Evolutionary conservation across 1,140 invertebrate genomes (phyloP).

Genomic region (Drosophila equinoxialis): DNA sequence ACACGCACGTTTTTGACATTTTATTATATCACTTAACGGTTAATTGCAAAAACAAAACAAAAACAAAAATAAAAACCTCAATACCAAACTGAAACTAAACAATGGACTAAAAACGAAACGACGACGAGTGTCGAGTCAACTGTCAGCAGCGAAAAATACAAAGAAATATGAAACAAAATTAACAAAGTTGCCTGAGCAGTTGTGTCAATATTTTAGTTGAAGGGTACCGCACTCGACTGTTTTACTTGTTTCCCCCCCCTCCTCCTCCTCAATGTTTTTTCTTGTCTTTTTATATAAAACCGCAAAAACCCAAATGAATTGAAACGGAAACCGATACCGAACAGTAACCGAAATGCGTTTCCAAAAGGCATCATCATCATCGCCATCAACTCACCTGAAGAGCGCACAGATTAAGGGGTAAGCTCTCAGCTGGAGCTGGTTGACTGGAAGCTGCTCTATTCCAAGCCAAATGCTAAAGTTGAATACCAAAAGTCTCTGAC

Average conservation of each 20-base stretch:
- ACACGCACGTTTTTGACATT: conserved; percentile 1
- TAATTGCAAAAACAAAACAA: conserved; percentile 10
- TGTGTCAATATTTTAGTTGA: conserved; percentile 64
- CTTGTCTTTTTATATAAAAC: too few species aligned
- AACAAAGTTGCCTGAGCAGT: conserved; percentile 26
- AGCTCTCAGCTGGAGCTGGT: background rate
- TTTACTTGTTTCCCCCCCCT: background rate
- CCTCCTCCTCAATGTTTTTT: too few species aligned
- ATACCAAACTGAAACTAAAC: conserved; percentile 3
- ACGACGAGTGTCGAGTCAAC: conserved; percentile 4
- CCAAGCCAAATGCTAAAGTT: conserved; percentile 10
- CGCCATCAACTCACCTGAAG: background rate
- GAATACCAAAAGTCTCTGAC: conserved; percentile 6
- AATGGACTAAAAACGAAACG: background rate
- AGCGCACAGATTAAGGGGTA: conserved; percentile 9
- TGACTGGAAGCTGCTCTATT: too few species aligned
- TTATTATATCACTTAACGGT: conserved; percentile 9
- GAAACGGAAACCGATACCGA: background rate
- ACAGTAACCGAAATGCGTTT: background rate
- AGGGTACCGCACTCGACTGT: conserved; percentile 61
- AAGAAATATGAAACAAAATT: conserved; percentile 1
- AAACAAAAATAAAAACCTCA: too few species aligned
- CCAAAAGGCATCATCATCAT: too few species aligned
- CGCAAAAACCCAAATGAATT: background rate
- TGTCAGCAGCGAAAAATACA: conserved; percentile 27